These are phyloP conservation scores for Merops nubicus DNA, from an alignment of 2,113 vertebrate species.

Conservation along the genomic window DNA sequence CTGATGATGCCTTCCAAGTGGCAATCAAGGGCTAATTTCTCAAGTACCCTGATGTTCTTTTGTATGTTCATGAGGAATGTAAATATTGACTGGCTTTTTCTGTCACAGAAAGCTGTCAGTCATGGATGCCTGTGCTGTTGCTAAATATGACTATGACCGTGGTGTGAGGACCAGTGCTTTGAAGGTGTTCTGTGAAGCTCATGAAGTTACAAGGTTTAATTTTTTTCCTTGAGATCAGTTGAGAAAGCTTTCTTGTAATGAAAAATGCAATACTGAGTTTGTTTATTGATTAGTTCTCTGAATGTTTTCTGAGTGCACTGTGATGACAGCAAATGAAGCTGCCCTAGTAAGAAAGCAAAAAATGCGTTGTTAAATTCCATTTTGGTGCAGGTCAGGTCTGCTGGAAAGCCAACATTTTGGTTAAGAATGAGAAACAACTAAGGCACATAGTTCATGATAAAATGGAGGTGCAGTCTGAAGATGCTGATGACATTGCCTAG, in stretches of 20 bases:
- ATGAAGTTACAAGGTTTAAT: neutral
- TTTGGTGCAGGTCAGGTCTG: neutral
- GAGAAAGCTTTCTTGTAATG: neutral
- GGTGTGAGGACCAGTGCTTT: neutral
- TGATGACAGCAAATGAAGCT: neutral
- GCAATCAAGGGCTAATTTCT: slow-evolving; percentile 52
- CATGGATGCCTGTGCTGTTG: neutral
- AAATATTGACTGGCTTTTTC: slow-evolving; percentile 33
- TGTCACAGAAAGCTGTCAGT: neutral
- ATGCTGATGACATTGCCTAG: neutral
- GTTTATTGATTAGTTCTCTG: neutral
- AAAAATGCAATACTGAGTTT: neutral
- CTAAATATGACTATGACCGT: neutral
- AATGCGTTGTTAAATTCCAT: neutral
- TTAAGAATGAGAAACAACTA: neutral
- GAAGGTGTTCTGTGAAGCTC: neutral
- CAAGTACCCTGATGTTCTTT: slow-evolving; percentile 9
- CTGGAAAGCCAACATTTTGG: neutral
- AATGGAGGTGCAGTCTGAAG: neutral
- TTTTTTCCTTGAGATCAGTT: neutral
- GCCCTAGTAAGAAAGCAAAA: neutral
- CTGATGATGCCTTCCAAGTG: slow-evolving; percentile 44
- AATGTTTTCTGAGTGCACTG: neutral
- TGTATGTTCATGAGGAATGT: slow-evolving; percentile 35
- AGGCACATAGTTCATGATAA: neutral